Base-by-base conservation (phyloP, 2,113 vertebrate species). In the Nycticorax nycticorax region DNA sequence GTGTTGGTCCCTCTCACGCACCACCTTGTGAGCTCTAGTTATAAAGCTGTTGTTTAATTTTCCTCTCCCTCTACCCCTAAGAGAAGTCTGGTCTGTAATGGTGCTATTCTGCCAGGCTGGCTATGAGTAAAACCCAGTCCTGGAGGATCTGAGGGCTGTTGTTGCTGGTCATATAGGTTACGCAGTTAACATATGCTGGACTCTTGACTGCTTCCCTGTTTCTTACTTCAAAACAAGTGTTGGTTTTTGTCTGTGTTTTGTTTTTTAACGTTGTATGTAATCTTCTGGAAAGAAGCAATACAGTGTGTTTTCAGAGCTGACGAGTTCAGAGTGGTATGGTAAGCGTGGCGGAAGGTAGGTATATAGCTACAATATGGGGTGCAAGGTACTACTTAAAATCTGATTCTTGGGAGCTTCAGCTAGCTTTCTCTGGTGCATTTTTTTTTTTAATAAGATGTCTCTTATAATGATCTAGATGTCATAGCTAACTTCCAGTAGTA, bases 71-170 rank as follows among this genome's bases (percentile, higher is more conserved):
- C 8, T 50, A 14, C 6, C 8, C 30, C 23, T 10, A 45, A 57
- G 4, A 43, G 56, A 37, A 30, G 13, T 26, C 14, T 60, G 27
- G 7, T 33, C n/a, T 76, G 20, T 76, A 48, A 22, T 9, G 3
- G 6, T 23, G 7, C 52, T 55, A 8, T 39, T 50, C 45, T 45
- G 27, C 14, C 14, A 37, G 56, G 30, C 22, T 37, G 17, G 2
- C 12, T 72, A 5, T 0, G 0, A 32, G 12, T 37, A 30, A 88
- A 86, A 45, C 9, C 21, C 15, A 8, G 0, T 16, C 20, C 47
- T 74, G 33, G 20, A 37, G 30, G 3, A 26, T 60, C 21, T 67
- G 57, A 23, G 21, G 22, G 14, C 5, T 6, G 19, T 24, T 60
- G 5, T 12, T 86, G 24, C 16, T 12, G 12, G 13, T 56, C 13